phyloP scores from a whole-genome alignment of 2,797 vertebrate species.

The Chaenodraco wilsoni region DNA sequence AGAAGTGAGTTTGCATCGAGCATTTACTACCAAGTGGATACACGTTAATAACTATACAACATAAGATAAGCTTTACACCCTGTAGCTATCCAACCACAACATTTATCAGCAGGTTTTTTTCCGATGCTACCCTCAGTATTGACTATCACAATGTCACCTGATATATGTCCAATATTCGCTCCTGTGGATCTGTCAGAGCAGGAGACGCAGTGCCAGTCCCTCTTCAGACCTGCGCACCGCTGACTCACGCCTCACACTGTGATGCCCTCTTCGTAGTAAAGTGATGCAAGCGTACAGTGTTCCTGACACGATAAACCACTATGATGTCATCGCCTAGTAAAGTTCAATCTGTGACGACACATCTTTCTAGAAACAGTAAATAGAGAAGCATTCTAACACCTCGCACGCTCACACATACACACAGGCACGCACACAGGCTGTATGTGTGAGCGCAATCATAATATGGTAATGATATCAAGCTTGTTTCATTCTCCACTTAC shows the following conservation, averaged over 20 bases:
- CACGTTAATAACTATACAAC: conserved; percentile 36
- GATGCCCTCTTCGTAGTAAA: conserved; percentile 54
- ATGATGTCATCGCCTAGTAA: conserved; percentile 59
- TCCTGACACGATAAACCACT: conserved; percentile 3
- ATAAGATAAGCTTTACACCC: conserved; percentile 20
- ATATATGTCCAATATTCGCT: neutral
- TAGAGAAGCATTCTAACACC: neutral
- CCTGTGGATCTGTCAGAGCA: conserved; percentile 12
- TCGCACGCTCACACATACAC: neutral
- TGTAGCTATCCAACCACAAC: neutral
- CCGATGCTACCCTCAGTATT: neutral
- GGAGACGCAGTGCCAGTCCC: conserved; percentile 39
- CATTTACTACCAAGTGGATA: conserved; percentile 3
- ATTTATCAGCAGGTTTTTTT: neutral
- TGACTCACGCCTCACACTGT: conserved; percentile 63
- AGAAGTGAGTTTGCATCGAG: conserved; percentile 25
- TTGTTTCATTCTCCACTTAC: conserved; percentile 60
- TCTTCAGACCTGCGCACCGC: conserved; percentile 51
- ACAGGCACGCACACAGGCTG: conserved; percentile 23
- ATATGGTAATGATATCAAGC: conserved; percentile 30
- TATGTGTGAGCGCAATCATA: conserved; percentile 59
- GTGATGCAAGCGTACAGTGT: conserved; percentile 41
- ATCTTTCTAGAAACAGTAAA: neutral
- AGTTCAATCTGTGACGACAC: conserved; percentile 54
- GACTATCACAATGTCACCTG: conserved; percentile 18